Conservation (phyloP, 2,797 vertebrate species). For the Gallinago solitaria region DNA sequence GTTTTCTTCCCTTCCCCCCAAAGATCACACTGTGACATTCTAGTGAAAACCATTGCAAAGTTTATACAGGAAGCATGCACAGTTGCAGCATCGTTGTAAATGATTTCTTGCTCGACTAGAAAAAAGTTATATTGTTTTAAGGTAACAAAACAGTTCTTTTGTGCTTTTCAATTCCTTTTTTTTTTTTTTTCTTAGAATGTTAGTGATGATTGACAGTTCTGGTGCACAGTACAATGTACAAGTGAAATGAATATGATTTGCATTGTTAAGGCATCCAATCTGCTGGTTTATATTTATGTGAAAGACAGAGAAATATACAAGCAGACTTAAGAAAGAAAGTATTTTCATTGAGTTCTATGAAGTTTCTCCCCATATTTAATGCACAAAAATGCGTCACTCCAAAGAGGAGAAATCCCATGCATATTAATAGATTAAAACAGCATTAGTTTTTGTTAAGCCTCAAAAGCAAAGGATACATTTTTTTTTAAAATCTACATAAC, state of each 20-base stretch:
- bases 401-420: constrained; percentile 95
- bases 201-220: constrained; percentile 91
- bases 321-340: constrained; percentile 93
- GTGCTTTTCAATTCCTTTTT: constrained; percentile 91
- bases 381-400: constrained; percentile 90
- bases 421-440: constrained; percentile 98
- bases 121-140: constrained; percentile 86
- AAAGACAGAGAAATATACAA: constrained; percentile 91
- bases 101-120: constrained; percentile 81
- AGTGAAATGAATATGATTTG: constrained; percentile 96
- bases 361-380: constrained; percentile 90
- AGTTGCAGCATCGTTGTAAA: constrained; percentile 82
- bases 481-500: constrained; percentile 93
- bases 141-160: constrained; percentile 92
- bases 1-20: constrained; percentile 67
- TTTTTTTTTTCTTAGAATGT: constrained; percentile 86
- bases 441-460: constrained; percentile 88
- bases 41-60: constrained; percentile 83
- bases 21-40: constrained; percentile 81
- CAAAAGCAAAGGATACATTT: constrained; percentile 94
- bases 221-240: constrained; percentile 95
- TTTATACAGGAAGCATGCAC: constrained; percentile 83
- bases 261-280: constrained; percentile 99
- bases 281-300: constrained; percentile 99
- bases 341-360: constrained; percentile 89